phyloP scores from a whole-genome alignment of 1,140 invertebrate species.

The Galendromus occidentalis region DNA sequence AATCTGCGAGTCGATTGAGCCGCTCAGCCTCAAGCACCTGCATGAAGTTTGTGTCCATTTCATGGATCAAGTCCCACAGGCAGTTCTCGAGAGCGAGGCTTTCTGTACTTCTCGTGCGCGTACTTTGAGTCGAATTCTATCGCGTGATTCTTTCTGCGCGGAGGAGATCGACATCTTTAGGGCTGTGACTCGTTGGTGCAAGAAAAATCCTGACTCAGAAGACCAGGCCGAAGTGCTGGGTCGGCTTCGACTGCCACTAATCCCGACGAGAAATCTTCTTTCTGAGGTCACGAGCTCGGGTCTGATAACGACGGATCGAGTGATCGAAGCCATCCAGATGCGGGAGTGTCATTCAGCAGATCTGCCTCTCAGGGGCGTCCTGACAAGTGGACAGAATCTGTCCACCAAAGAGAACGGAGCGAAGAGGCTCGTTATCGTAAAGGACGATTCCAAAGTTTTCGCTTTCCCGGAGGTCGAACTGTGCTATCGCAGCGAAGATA shows the following conservation, averaged over 20 bases:
- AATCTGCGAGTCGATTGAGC: slow-evolving; percentile 68
- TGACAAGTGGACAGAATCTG: slow-evolving; percentile 68
- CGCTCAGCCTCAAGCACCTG: slow-evolving; percentile 43
- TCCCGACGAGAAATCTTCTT: slow-evolving; percentile 64
- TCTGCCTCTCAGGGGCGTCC: slow-evolving; percentile 48
- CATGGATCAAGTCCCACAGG: slow-evolving; percentile 65
- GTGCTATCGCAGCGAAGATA: slow-evolving; percentile 82
- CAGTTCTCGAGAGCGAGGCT: slow-evolving; percentile 58
- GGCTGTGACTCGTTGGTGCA: slow-evolving; percentile 65
- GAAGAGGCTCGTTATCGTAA: slow-evolving; percentile 59
- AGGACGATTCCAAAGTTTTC: slow-evolving; percentile 67
- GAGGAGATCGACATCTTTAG: slow-evolving; percentile 85
- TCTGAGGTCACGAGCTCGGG: slow-evolving; percentile 62
- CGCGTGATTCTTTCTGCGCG: slow-evolving; percentile 83
- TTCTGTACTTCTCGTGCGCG: slow-evolving; percentile 58
- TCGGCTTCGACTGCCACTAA: slow-evolving; percentile 59
- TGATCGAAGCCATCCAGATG: slow-evolving; percentile 79
- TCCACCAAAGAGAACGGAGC: slow-evolving; percentile 48
- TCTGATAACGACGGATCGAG: slow-evolving; percentile 62
- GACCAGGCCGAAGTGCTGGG: slow-evolving; percentile 22
- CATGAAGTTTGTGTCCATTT: slow-evolving; percentile 43
- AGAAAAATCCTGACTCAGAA: slow-evolving; percentile 32
- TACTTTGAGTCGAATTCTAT: slow-evolving; percentile 44
- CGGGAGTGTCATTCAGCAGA: slow-evolving; percentile 49
- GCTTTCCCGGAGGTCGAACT: slow-evolving; percentile 48